Evolutionary conservation across 2,113 vertebrate genomes (phyloP), one percentile per base, ranked within the genome.

Genomic region (Hemiscyllium ocellatum): DNA sequence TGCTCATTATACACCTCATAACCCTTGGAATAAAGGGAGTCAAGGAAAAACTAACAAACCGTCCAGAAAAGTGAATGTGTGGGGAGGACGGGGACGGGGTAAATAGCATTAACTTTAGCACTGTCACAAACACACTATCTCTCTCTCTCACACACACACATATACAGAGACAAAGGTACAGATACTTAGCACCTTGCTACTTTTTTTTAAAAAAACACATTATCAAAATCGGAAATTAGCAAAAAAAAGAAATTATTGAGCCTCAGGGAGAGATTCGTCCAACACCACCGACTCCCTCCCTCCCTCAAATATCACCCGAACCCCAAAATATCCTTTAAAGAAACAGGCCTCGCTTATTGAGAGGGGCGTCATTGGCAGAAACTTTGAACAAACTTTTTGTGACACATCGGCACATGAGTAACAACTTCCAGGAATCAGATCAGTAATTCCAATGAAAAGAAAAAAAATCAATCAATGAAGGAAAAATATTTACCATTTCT

Each of bases 401-500:
- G 93, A 95, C 93, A 95, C 86, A 89, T 89, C 86, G 50, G 86
- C 52, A 50, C 26, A 95, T 72, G 94, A 95, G 68, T 15, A 72
- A 70, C 69, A 95, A 33, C 94, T 76, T 70, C 22, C 68, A 72
- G 69, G 42, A 69, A 94, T 95, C 69, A 29, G 69, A 3, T 56
- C 42, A 42, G 26, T 24, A 66, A 85, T 33, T 68, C 56, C 22
- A 95, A n/a, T 15, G 29, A 47, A 68, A 50, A 61, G 56, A 61
- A 61, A 61, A 61, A 22, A 68, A 50, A 85, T 65, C 10, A 83
- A 83, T 50, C 26, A 78, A 76, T 76, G 24, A 70, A 83, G 78
- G 95, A 22, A 52, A 61, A 52, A 97, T 97, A 98, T 97, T 98
- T 97, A 98, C 98, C 98, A 98, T 98, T 97, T 97, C 97, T 97